phyloP scores from a whole-genome alignment of 2,113 vertebrate species.

The Catharus fuscescens region DNA sequence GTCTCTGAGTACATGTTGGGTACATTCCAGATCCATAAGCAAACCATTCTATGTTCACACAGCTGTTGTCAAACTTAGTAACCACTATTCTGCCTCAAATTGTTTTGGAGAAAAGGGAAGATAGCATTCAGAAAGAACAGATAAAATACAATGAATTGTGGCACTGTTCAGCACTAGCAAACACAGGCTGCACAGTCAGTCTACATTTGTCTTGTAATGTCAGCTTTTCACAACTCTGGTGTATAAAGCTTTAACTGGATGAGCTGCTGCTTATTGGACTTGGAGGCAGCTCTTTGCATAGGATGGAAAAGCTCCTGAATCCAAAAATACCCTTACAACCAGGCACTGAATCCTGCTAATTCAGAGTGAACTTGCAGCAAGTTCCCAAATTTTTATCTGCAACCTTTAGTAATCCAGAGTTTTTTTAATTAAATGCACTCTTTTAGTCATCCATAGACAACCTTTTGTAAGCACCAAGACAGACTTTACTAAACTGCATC shows the following conservation, averaged over 20 bases:
- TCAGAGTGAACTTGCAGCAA: neutral
- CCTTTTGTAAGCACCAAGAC: neutral
- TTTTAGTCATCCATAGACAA: neutral
- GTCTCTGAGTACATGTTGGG: neutral
- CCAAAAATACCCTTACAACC: neutral
- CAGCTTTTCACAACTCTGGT: neutral
- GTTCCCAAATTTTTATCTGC: neutral
- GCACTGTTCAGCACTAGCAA: neutral
- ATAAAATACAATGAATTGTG: neutral
- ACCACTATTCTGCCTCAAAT: neutral
- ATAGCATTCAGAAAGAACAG: neutral
- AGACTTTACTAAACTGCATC: neutral
- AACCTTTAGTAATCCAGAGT: neutral
- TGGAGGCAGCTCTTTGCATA: neutral
- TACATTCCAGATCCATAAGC: neutral
- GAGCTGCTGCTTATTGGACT: neutral
- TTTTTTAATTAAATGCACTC: neutral
- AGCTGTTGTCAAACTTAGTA: neutral
- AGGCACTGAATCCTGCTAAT: neutral
- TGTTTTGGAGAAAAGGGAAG: neutral
- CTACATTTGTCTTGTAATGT: neutral
- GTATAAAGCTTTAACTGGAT: neutral
- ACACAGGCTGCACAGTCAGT: neutral
- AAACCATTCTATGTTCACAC: neutral
- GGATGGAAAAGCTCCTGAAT: neutral